Evolutionary conservation across 1,140 invertebrate species (phyloP).

Genomic region (Apolygus lucorum): DNA sequence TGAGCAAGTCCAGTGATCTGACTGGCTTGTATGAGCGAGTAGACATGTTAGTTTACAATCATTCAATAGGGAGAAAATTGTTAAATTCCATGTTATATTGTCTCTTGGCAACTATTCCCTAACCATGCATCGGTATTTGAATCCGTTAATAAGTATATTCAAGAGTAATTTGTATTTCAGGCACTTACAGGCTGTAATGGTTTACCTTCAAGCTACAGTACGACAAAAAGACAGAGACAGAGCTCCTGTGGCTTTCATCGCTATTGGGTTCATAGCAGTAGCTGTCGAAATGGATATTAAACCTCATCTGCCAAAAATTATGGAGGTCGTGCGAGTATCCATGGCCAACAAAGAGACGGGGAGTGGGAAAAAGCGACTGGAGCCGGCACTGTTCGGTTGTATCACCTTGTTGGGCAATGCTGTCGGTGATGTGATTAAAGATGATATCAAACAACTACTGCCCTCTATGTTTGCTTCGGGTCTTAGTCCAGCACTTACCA

Average conservation of each 20-base stretch:
- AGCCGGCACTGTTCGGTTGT: conserved; percentile 88
- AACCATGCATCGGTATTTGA: too few relatives aligned
- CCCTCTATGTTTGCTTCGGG: conserved; percentile 89
- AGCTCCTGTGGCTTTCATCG: conserved; percentile 68
- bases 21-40: too few relatives aligned
- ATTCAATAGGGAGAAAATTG: too few relatives aligned
- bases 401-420: conserved; percentile 87
- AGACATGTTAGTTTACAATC: too few relatives aligned
- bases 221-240: conserved; percentile 72
- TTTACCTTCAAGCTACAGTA: conserved; percentile 65
- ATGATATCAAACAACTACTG: conserved; percentile 74
- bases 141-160: too few relatives aligned
- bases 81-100: too few relatives aligned
- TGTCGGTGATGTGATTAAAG: conserved; percentile 57
- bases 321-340: conserved; percentile 73
- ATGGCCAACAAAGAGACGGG: conserved; percentile 64
- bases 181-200: conserved; percentile 67
- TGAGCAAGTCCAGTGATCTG: too few relatives aligned
- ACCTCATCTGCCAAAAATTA: conserved; percentile 69
- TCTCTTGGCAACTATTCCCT: too few relatives aligned
- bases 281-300: conserved; percentile 79
- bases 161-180: too few relatives aligned
- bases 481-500: conserved; percentile 79
- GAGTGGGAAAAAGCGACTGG: conserved; percentile 61
- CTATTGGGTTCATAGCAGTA: conserved; percentile 82